Base-by-base conservation (phyloP, 2,888 invertebrate genomes). In the Anarsia innoxiella region DNA sequence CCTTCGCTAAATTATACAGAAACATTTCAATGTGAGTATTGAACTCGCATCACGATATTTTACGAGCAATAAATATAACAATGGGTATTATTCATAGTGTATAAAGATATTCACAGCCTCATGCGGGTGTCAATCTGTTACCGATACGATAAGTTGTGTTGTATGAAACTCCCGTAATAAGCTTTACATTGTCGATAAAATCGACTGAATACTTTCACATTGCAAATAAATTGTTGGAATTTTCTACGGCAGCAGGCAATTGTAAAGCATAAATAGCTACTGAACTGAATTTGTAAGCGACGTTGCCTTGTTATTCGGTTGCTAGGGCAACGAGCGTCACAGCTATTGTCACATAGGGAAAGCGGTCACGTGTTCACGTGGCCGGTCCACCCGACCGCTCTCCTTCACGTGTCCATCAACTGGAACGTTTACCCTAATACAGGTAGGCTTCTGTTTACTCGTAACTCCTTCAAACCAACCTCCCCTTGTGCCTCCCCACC, bases 11-110 rank as follows among this genome's bases (percentile, higher is more conserved):
- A 77, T 75, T 71, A 72, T 70, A 74, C 68, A 65, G 57, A 65
- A 63, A 66, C 61, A 64, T 67, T 69, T 72, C 68, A 68, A 73
- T 72, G 65, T 54, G 51, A 58, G 52, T 57, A 67, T 66, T 59
- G 66, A 66, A 66, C 62, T 59, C 57, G 57, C 58, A 56, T 65
- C 60, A 58, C 59, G 57, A 60, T 58, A 59, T 49, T 73, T 75
- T 71, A 75, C 64, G 59, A 58, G 57, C 66, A 57, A 71, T 74
- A 73, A 75, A 73, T 66, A 60, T 60, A 59, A 71, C 65, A 66
- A 66, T 60, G 55, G 56, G 51, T 58, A 51, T 63, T 68, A 67
- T 67, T 61, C 60, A 68, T 62, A 51, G 59, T 51, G 51, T 60
- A 59, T 62, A 54, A 61, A 66, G 50, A 58, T 67, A 61, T 66